Evolutionary conservation across 2,113 vertebrate species (phyloP).

Genomic region (Agelaius phoeniceus): DNA sequence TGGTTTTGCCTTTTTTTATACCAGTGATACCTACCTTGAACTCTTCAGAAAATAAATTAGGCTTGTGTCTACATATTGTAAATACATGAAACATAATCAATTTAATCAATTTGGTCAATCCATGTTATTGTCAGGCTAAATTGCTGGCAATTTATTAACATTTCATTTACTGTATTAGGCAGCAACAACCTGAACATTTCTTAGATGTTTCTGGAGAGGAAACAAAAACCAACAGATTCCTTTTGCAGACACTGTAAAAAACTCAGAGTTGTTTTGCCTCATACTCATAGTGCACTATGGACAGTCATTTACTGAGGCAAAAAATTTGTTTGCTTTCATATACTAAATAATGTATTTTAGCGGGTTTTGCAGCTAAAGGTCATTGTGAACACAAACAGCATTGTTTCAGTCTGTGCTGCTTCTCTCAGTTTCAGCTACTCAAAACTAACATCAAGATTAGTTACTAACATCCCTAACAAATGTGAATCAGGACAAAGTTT

Average conservation of each 20-base stretch:
- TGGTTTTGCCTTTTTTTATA: slow-evolving; percentile 32
- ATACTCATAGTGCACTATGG: background rate
- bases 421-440: background rate
- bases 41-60: slow-evolving; percentile 79
- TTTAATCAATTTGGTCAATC: slow-evolving; percentile 76
- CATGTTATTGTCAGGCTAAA: slow-evolving; percentile 73
- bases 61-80: slow-evolving; percentile 74
- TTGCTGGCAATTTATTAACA: slow-evolving; percentile 73
- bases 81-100: slow-evolving; percentile 82
- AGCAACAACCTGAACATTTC: slow-evolving; percentile 8
- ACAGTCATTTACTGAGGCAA: background rate
- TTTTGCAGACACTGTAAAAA: background rate
- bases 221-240: background rate
- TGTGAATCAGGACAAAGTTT: background rate
- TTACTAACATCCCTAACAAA: background rate
- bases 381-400: background rate
- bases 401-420: background rate
- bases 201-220: background rate
- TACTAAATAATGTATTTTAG: slow-evolving; percentile 29
- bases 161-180: slow-evolving; percentile 57
- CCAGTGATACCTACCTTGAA: slow-evolving; percentile 70
- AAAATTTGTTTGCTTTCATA: background rate
- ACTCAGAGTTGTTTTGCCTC: background rate
- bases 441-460: background rate
- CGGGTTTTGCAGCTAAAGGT: slow-evolving; percentile 11